A percentile compares a stretch with the other conserved stretches of the same genome.
Evolutionary conservation across 1,140 invertebrate genomes (phyloP).

Genomic region (Caenorhabditis briggsae): DNA sequence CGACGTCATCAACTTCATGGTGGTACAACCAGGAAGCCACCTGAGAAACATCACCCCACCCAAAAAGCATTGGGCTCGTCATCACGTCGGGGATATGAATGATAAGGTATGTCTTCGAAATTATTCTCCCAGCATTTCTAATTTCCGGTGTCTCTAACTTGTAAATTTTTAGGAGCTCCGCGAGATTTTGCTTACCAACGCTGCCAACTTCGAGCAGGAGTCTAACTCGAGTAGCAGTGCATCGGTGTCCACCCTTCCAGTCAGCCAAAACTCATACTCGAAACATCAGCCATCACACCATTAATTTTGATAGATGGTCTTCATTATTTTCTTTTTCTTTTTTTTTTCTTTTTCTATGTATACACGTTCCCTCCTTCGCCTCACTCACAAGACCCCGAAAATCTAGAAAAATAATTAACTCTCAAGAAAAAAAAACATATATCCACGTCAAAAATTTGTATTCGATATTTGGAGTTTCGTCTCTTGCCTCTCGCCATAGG

Average conservation of each 20-base stretch:
- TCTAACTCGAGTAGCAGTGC: slow-evolving; percentile 16
- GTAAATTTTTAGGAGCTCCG: slow-evolving; percentile 9
- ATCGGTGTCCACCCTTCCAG: background rate
- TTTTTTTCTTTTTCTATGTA: background rate
- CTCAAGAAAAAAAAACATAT: no score
- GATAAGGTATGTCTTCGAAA: background rate
- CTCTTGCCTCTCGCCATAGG: slow-evolving; percentile 37
- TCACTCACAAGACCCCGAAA: background rate
- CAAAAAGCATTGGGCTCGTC: slow-evolving; percentile 48
- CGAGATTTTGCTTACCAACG: slow-evolving; percentile 25
- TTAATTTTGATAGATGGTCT: background rate
- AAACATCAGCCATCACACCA: slow-evolving; percentile 23
- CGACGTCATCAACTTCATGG: slow-evolving; percentile 64
- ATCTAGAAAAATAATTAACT: no score
- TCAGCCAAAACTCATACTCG: slow-evolving; percentile 17
- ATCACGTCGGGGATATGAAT: slow-evolving; percentile 43
- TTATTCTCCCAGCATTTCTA: background rate
- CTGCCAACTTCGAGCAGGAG: slow-evolving; percentile 38
- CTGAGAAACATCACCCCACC: slow-evolving; percentile 14
- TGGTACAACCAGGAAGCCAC: slow-evolving; percentile 50
- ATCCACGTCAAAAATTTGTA: slow-evolving; percentile 20
- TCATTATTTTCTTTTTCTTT: background rate
- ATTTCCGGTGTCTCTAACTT: no score
- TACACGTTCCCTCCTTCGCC: background rate
- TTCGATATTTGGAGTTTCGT: slow-evolving; percentile 10